Base-by-base conservation (phyloP, 2,888 invertebrate species). In the Anorthoa munda region DNA sequence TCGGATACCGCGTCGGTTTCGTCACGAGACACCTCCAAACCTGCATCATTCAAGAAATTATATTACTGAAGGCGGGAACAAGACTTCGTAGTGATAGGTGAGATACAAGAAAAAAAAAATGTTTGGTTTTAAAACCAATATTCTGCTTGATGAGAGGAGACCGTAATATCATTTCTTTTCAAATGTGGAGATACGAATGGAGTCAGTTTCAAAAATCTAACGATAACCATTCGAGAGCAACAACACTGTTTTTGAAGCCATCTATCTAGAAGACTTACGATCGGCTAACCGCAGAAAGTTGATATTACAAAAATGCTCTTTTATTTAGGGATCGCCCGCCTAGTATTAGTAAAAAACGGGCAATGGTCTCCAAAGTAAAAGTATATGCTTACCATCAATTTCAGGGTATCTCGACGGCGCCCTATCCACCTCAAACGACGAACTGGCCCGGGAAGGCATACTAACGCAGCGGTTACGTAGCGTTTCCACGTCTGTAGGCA, bases 391-490 rank as follows among this genome's bases (percentile, higher is more conserved):
- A 91, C 91, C 91, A 82, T 91, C 91, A 5, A 82, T 46, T 46
- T 91, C 91, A 18, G 82, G 68, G 46, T 81, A 92, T 86, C 94
- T 97, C 94, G 94, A 87, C 58, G 92, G 88, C 23, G 93, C 90
- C 45, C 94, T 88, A 67, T 95, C 98, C 97, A 93, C 97, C 97
- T 95, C 98, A 97, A 90, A 98, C 91, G 93, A 97, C 97, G 88
- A 98, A 94, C 83, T 96, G 85, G 98, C 97, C 77, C 98, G 96
- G 18, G 98, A 97, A 7, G 98, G 98, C 97, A 98, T 97, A 90
- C 98, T 98, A 93, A 98, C 98, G 92, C 98, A 98, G 75, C 98
- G 97, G 87, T 98, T 98, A 64, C 98, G 97, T 74, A 96, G 87
- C 81, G 92, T 88, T 53, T 89, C 89, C 79, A 93, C 91, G 85